Conservation (phyloP, 2,888 invertebrate genomes). For the Ormyrus nitidulus region DNA sequence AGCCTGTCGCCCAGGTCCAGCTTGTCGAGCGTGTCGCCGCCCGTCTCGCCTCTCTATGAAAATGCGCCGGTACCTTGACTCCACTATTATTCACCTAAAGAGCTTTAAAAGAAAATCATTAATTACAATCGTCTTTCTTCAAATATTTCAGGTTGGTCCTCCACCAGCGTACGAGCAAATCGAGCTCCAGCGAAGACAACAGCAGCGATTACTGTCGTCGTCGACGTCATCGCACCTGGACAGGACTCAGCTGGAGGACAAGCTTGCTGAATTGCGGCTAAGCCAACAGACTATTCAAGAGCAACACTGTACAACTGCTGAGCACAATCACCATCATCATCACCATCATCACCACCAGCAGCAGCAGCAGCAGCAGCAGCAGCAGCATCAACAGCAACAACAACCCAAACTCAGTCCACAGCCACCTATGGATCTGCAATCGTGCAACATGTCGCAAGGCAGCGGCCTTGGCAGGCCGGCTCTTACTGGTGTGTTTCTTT, state of each 20-base stretch:
- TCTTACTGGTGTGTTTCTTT: conserved; percentile 31
- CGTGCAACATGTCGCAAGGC: conserved; percentile 79
- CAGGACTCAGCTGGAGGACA: conserved; percentile 72
- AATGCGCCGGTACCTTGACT: conserved; percentile 74
- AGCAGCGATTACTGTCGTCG: conserved; percentile 64
- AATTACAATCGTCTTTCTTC: neutral
- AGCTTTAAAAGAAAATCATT: neutral
- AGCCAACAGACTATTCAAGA: conserved; percentile 73
- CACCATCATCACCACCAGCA: conserved; percentile 39
- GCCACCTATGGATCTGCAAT: conserved; percentile 72
- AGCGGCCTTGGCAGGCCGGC: conserved; percentile 78
- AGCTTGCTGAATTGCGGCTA: conserved; percentile 78
- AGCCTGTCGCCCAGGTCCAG: conserved; percentile 91
- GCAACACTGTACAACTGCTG: conserved; percentile 58
- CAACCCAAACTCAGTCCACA: conserved; percentile 67
- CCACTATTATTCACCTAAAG: too few species aligned
- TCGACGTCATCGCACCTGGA: conserved; percentile 64
- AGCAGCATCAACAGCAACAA: conserved; percentile 55
- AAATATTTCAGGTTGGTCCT: conserved; percentile 54
- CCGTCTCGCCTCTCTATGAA: conserved; percentile 84
- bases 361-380: conserved; percentile 60
- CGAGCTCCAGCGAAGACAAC: conserved; percentile 80
- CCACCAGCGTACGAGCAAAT: conserved; percentile 83
- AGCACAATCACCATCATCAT: conserved; percentile 53
- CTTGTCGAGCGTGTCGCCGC: conserved; percentile 90